These are phyloP conservation scores for Chondrosia reniformis DNA, from an alignment of 37 sponge, comb jelly and placozoan species.

Conservation along the genomic window DNA sequence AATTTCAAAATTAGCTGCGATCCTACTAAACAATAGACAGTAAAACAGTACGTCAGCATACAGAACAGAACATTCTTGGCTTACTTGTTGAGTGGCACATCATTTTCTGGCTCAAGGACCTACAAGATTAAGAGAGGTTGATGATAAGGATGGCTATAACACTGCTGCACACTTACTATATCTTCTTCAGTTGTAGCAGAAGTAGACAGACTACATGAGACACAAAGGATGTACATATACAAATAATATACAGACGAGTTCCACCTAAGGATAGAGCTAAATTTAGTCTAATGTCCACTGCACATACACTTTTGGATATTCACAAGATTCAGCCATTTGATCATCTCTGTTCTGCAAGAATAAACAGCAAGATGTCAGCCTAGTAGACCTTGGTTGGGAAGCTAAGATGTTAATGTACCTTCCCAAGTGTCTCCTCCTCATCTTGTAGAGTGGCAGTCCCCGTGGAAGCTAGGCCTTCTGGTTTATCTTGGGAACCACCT, in stretches of 20 bases:
- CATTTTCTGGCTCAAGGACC: no score
- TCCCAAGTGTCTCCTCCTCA: conserved; percentile 65
- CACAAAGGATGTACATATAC: not conserved
- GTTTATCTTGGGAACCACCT: not conserved
- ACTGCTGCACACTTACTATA: not conserved
- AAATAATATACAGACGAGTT: not conserved
- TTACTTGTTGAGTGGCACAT: no score
- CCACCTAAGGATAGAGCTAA: not conserved
- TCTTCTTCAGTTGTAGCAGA: not conserved
- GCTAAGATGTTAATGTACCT: conserved; percentile 18
- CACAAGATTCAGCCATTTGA: conserved; percentile 52
- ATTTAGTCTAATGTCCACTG: not conserved
- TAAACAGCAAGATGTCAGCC: not conserved
- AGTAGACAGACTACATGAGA: not conserved
- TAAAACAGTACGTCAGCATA: no score
- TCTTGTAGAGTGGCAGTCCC: conserved; percentile 6
- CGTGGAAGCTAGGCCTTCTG: conserved; percentile 12
- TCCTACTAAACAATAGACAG: no score
- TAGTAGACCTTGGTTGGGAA: not conserved
- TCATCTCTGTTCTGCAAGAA: conserved; percentile 52
- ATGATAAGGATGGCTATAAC: no score
- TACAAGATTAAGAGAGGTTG: no score
- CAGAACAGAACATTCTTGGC: no score
- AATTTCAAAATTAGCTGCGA: no score
- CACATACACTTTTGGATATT: conserved; percentile 8